Base-by-base conservation (phyloP, 53 echinoderm and acorn worm species). In the Holothuria leucospilota region DNA sequence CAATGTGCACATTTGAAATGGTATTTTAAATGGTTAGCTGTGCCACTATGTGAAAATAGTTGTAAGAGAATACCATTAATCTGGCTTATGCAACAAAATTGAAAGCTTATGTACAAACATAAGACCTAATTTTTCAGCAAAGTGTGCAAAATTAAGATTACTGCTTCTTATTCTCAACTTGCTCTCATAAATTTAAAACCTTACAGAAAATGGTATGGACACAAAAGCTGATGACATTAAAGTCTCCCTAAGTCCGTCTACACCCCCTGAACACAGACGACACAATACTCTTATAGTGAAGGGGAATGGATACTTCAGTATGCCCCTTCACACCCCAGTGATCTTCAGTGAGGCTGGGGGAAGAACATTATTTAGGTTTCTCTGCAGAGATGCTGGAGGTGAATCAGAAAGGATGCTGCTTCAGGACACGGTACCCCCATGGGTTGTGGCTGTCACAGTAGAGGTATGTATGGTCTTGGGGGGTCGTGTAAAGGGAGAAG, bases 331-430 rank as follows among this genome's bases (percentile, higher is more conserved):
- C 85, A 95, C 99, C 14, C 99, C 99, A 0, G 99, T 99, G 38
- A 99, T 99, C 84, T 94, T 99, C 89, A 93, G 95, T 52, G 99
- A 99, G 90, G 92, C 95, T 20, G 94, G 95, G 15, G 99, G 99
- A 27, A 92, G 99, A 58, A 99, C 99, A 20, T 77, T 99, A 30
- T 99, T 99, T 68, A 90, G 99, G 23, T 99, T 99, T 75, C 89
- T 99, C 51, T 99, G 99, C 64, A 68, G 95, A 30, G 99, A 99
- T 62, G 95, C 99, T 11, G 92, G 99, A 5, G 99, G 99, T 0
- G 99, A 99, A 41, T 95, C 99, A 0, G 99, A 99, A 86, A 63
- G 95, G 65, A 88, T 92, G 89, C 88, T 99, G 40, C 85, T 99
- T 23, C 71, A 87, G 23, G 99, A 99, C 72, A 94, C 93, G 13